Conservation (phyloP, 2,113 vertebrate species). For the Desmodus rotundus region DNA sequence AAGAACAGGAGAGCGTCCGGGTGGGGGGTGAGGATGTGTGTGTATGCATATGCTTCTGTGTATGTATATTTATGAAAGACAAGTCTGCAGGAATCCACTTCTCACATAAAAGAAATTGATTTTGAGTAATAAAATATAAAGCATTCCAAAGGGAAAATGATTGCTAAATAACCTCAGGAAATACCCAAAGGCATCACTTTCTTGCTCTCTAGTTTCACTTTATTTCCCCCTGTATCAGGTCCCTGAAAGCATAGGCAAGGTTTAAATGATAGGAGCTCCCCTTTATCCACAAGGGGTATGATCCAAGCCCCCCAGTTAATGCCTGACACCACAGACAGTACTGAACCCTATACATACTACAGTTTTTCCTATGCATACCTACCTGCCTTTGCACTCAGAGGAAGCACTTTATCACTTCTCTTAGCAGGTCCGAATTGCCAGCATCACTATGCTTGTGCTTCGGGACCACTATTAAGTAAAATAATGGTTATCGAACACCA, state of each 20-base stretch:
- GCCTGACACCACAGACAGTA: background rate
- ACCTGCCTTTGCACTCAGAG: background rate
- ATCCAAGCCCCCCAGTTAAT: background rate
- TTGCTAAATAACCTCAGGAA: background rate
- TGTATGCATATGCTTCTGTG: background rate
- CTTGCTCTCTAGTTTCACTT: background rate
- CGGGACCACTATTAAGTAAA: background rate
- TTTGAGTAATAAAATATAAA: background rate
- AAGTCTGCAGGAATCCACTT: background rate
- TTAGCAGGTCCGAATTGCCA: background rate
- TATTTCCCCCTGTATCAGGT: background rate
- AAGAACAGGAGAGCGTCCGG: background rate
- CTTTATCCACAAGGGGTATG: background rate
- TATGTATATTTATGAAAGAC: background rate
- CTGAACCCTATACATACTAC: background rate
- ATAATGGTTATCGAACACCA: background rate
- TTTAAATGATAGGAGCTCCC: background rate
- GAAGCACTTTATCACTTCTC: background rate
- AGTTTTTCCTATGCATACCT: background rate
- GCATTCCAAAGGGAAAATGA: background rate
- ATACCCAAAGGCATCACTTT: background rate
- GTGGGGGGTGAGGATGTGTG: background rate
- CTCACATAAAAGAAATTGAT: slow-evolving; percentile 8
- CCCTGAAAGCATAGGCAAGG: background rate
- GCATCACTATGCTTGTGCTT: background rate